phyloP scores from a whole-genome alignment of 2,888 invertebrate species.

The Stegana nigrithorax region DNA sequence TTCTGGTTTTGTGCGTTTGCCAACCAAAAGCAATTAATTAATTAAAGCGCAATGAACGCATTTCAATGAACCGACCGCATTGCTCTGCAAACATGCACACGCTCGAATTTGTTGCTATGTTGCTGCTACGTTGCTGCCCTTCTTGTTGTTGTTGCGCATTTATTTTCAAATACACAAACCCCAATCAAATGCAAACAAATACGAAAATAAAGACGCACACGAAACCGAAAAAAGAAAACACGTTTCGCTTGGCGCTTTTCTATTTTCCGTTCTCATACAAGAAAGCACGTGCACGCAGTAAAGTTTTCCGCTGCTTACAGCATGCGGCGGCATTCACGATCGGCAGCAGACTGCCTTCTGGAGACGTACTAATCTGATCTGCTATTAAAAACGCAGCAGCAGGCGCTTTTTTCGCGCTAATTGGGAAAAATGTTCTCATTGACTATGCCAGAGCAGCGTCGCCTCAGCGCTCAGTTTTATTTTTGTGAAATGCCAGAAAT shows the following conservation, averaged over 20 bases:
- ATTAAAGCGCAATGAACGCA: slow-evolving; percentile 50
- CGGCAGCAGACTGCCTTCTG: slow-evolving; percentile 40
- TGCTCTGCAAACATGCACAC: background rate
- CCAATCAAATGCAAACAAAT: background rate
- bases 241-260: background rate
- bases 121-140: slow-evolving; percentile 2
- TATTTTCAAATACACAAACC: slow-evolving; percentile 11
- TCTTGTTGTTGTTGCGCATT: slow-evolving; percentile 12
- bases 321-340: slow-evolving; percentile 41
- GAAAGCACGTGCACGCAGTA: slow-evolving; percentile 9
- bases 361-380: background rate
- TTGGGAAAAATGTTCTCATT: background rate
- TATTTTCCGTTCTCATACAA: slow-evolving; percentile 1
- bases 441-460: background rate
- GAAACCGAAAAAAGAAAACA: no score
- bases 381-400: no score
- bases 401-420: background rate
- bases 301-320: slow-evolving; percentile 37
- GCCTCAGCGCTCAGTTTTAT: slow-evolving; percentile 2
- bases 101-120: background rate
- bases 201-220: background rate
- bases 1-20: no score
- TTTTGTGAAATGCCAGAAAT: slow-evolving; percentile 5
- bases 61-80: slow-evolving; percentile 40
- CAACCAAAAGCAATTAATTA: slow-evolving; percentile 49